Percentiles rank a stretch among this genome's conserved stretches.
phyloP scores from a whole-genome alignment of 23 tunicate species.

The Corella eumyota region DNA sequence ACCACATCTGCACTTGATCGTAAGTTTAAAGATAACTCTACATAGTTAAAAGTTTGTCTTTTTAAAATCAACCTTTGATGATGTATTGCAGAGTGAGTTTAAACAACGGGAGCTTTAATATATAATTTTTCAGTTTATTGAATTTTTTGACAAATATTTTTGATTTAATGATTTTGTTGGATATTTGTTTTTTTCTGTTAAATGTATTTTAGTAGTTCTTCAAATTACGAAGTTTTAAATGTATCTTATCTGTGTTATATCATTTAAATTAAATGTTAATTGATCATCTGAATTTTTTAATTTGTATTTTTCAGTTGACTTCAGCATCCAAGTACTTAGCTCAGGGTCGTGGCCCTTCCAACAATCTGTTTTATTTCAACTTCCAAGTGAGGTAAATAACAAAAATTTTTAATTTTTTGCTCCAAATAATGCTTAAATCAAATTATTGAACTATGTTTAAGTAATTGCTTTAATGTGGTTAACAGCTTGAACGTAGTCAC shows the following conservation, averaged over 20 bases:
- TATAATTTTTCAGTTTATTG: not conserved
- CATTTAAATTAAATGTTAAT: too few species aligned
- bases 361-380: constrained; percentile 62
- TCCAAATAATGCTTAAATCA: not conserved
- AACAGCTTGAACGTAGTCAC: constrained; percentile 71
- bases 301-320: constrained; percentile 89
- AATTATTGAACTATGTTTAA: not conserved
- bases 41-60: not conserved
- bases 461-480: not conserved
- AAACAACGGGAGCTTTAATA: too few species aligned
- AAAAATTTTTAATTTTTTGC: not conserved
- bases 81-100: not conserved
- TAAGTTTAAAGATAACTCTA: constrained; percentile 7
- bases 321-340: constrained; percentile 86
- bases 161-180: too few species aligned
- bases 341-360: constrained; percentile 94
- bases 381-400: constrained; percentile 64
- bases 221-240: too few species aligned
- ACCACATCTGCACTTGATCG: constrained; percentile 31
- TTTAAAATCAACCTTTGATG: constrained; percentile 3
- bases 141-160: too few species aligned
- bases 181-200: too few species aligned
- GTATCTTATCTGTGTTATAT: too few species aligned
- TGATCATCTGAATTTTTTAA: too few species aligned
- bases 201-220: too few species aligned